Percentiles rank a stretch among this genome's conserved stretches.
These are phyloP conservation scores for Eristalinus sepulchralis DNA, from an alignment of 2,888 invertebrate species.

Conservation along the genomic window DNA sequence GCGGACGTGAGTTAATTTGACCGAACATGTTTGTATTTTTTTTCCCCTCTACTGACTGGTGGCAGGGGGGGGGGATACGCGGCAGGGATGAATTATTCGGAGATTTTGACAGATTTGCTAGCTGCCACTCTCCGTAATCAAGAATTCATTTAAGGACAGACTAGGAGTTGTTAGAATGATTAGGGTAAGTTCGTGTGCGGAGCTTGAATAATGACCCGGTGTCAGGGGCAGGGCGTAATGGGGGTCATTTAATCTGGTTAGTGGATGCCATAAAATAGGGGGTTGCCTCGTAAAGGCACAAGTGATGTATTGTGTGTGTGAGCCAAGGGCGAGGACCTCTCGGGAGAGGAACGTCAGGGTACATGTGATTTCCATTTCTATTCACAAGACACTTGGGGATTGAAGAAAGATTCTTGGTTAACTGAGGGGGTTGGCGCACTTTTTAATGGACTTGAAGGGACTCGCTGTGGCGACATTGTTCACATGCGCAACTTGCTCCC, in stretches of 20 bases:
- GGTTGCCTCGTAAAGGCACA: background rate
- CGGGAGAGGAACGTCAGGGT: background rate
- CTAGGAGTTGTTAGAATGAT: background rate
- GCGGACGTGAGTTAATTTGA: slow-evolving; percentile 50
- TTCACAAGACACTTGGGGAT: background rate
- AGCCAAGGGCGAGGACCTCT: background rate
- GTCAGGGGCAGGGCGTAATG: background rate
- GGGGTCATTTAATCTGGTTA: background rate
- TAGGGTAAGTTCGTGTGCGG: background rate
- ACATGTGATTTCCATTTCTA: background rate
- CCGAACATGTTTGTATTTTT: background rate
- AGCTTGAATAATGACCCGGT: background rate
- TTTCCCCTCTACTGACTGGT: too few species aligned
- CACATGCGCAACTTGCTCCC: background rate
- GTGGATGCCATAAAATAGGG: background rate
- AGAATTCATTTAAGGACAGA: slow-evolving; percentile 20
- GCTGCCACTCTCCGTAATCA: slow-evolving; percentile 15
- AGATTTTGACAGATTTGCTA: slow-evolving; percentile 34
- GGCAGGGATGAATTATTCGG: slow-evolving; percentile 16
- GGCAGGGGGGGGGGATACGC: background rate
- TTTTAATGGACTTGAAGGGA: background rate
- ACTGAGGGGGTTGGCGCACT: background rate
- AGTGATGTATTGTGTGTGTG: too few species aligned
- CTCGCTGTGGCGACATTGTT: background rate
- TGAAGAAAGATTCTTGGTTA: background rate